Evolutionary conservation across 2,888 invertebrate genomes (phyloP).

Genomic region (Kuschelorhynchus macadamiae): DNA sequence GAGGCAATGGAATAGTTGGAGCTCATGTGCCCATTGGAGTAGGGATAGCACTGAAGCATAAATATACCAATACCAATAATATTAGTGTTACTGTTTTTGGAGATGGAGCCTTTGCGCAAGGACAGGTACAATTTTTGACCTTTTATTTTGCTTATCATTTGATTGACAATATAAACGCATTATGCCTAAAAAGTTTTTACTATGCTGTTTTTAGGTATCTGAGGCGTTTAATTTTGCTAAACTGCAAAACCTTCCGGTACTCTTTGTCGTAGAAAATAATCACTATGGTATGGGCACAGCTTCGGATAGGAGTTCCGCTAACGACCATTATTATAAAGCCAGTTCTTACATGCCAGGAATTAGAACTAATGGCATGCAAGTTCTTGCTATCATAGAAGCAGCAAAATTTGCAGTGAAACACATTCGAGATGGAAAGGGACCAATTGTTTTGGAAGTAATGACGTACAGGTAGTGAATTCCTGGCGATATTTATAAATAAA

Average conservation of each 20-base stretch:
- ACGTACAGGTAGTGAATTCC: conserved; percentile 75
- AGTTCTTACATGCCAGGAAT: conserved; percentile 88
- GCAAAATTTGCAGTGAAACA: conserved; percentile 75
- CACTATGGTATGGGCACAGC: conserved; percentile 87
- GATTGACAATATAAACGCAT: too few relatives aligned
- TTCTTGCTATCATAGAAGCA: conserved; percentile 81
- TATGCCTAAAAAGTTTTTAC: too few relatives aligned
- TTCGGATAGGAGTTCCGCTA: conserved; percentile 78
- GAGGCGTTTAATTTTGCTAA: conserved; percentile 87
- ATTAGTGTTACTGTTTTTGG: conserved; percentile 83
- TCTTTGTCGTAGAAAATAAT: conserved; percentile 91
- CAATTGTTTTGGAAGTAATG: conserved; percentile 80
- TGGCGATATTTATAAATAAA: too few relatives aligned
- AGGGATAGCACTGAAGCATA: conserved; percentile 83
- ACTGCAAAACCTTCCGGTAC: conserved; percentile 82
- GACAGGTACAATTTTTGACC: conserved; percentile 70
- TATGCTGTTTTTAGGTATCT: conserved; percentile 64
- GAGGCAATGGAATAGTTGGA: conserved; percentile 92
- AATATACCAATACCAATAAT: conserved; percentile 78
- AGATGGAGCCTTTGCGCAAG: conserved; percentile 84
- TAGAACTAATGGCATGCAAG: conserved; percentile 88
- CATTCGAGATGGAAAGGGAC: conserved; percentile 78
- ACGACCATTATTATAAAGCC: conserved; percentile 82
- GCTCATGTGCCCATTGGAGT: conserved; percentile 89
- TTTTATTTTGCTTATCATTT: neutral